phyloP scores from a whole-genome alignment of 2,797 vertebrate genomes.

The Thaleichthys pacificus region DNA sequence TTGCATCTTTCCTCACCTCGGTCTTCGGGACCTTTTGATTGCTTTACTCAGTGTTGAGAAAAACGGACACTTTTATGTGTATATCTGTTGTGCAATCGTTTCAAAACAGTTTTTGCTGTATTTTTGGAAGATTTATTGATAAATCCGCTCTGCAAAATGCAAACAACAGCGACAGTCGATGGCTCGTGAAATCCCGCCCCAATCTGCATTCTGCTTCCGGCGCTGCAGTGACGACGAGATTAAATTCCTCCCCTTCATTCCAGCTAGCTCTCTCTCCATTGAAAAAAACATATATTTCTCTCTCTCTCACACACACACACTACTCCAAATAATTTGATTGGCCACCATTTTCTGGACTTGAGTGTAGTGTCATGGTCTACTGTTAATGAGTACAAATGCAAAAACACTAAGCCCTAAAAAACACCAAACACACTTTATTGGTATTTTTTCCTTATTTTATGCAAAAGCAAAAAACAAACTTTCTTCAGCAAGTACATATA shows the following conservation, averaged over 20 bases:
- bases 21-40: conserved; percentile 24
- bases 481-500: conserved; percentile 13
- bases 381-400: too few species aligned
- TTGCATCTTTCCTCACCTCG: conserved; percentile 27
- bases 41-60: background rate
- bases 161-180: conserved; percentile 48
- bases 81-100: conserved; percentile 7
- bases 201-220: conserved; percentile 48
- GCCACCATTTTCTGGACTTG: too few species aligned
- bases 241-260: background rate
- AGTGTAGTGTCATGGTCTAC: too few species aligned
- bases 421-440: conserved; percentile 31
- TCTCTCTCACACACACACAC: background rate
- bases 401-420: background rate
- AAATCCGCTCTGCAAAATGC: conserved; percentile 29
- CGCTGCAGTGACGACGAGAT: conserved; percentile 37
- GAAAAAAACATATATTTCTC: too few species aligned
- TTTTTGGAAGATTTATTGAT: conserved; percentile 16
- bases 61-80: background rate
- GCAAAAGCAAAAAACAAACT: conserved; percentile 41
- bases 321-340: too few species aligned
- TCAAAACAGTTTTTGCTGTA: background rate
- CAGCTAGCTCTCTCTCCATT: background rate
- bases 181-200: conserved; percentile 65
- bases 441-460: conserved; percentile 39